These are phyloP conservation scores for Hyposoter didymator DNA, from an alignment of 2,888 invertebrate species.

Conservation along the genomic window DNA sequence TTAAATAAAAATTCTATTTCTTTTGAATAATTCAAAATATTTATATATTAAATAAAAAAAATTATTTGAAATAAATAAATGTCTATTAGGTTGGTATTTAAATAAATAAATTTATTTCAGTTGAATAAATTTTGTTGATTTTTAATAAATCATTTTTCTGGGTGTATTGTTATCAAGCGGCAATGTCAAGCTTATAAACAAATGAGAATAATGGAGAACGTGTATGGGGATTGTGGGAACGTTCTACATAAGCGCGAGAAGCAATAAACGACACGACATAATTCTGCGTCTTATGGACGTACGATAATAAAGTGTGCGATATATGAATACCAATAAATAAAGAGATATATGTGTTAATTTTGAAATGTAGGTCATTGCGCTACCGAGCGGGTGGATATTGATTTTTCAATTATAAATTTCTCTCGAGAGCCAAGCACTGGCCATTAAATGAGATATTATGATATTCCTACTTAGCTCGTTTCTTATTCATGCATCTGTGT, in stretches of 20 bases:
- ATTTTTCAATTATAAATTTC: constrained; percentile 58
- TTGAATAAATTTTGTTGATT: no score
- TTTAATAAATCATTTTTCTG: no score
- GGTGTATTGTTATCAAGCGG: constrained; percentile 14
- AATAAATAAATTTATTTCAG: no score
- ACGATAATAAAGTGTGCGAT: constrained; percentile 31
- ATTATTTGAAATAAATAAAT: no score
- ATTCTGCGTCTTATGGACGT: constrained; percentile 30
- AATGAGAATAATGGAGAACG: not conserved
- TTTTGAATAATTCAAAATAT: no score
- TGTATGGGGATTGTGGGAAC: not conserved
- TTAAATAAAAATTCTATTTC: no score
- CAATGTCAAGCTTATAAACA: constrained; percentile 9
- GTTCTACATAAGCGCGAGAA: constrained; percentile 15
- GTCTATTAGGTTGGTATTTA: no score
- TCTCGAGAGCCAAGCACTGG: constrained; percentile 8
- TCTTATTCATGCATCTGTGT: not conserved
- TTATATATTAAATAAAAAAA: no score
- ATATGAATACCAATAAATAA: not conserved
- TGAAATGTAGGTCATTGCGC: constrained; percentile 58
- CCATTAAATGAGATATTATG: constrained; percentile 66
- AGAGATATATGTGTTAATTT: constrained; percentile 30
- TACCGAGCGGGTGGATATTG: constrained; percentile 56
- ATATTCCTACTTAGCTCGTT: constrained; percentile 28
- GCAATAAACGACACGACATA: constrained; percentile 25